These are phyloP conservation scores for Acanthacorydalis orientalis DNA, from an alignment of 2,888 invertebrate species.

Conservation along the genomic window DNA sequence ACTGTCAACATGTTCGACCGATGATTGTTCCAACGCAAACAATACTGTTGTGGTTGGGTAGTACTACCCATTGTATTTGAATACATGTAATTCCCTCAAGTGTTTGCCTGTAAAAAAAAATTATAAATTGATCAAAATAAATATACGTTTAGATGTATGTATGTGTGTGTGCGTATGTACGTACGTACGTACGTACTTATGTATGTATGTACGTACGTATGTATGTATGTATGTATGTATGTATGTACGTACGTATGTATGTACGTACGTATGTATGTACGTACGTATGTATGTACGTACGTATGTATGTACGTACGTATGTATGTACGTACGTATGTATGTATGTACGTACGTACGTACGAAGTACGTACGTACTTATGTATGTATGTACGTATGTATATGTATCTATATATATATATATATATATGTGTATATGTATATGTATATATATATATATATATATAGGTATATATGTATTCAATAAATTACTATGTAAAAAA, in stretches of 20 bases:
- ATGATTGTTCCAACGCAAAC: slow-evolving; percentile 53
- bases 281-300: neutral
- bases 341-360: neutral
- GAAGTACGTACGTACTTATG: too few species aligned
- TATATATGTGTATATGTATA: neutral
- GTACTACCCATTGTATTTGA: slow-evolving; percentile 20
- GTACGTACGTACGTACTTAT: neutral
- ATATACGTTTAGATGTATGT: neutral
- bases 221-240: neutral
- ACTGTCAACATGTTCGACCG: slow-evolving; percentile 41
- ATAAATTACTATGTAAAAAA: neutral
- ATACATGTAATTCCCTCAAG: slow-evolving; percentile 2
- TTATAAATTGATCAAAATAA: too few species aligned
- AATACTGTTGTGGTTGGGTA: slow-evolving; percentile 36
- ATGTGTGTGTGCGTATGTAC: neutral
- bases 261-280: neutral
- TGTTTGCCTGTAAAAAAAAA: too few species aligned
- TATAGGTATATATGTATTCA: neutral
- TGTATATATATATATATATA: neutral
- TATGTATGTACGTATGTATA: neutral
- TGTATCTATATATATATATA: neutral
- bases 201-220: neutral
- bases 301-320: neutral
- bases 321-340: neutral
- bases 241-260: neutral